Percentiles rank a stretch among this genome's conserved stretches.
These are phyloP conservation scores for Euwallacea fornicatus DNA, from an alignment of 1,140 invertebrate genomes.

Conservation along the genomic window DNA sequence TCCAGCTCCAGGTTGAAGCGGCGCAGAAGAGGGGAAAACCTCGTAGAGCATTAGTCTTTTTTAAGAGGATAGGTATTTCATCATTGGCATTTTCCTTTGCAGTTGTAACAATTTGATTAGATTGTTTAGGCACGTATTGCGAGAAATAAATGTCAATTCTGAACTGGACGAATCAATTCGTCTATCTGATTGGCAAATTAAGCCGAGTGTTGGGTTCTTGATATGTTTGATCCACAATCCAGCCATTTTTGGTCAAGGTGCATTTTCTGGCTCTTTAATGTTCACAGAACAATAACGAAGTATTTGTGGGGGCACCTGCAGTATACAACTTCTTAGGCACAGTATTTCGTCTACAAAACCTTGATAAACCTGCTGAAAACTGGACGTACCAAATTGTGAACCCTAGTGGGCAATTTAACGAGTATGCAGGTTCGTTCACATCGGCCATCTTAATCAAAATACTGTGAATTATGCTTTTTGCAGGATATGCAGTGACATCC, in stretches of 20 bases:
- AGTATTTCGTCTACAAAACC: constrained; percentile 39
- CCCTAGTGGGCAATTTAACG: constrained; percentile 28
- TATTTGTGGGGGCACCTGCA: constrained; percentile 55
- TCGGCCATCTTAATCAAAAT: neutral
- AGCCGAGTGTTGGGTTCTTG: too few relatives aligned
- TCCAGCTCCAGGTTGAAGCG: too few relatives aligned
- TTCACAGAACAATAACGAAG: constrained; percentile 38
- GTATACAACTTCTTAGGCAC: constrained; percentile 53
- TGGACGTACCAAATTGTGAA: constrained; percentile 12
- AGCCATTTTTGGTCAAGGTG: constrained; percentile 15
- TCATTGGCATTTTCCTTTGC: too few relatives aligned
- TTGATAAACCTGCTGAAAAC: constrained; percentile 2
- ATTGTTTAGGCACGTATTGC: too few relatives aligned
- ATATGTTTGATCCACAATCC: too few relatives aligned
- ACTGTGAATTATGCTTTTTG: constrained; percentile 27
- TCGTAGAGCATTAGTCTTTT: too few relatives aligned
- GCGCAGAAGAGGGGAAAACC: too few relatives aligned
- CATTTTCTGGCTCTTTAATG: neutral
- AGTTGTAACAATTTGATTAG: too few relatives aligned
- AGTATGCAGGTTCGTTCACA: constrained; percentile 14
- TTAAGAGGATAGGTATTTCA: too few relatives aligned
- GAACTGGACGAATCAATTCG: too few relatives aligned
- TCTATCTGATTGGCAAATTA: too few relatives aligned
- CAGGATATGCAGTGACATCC: constrained; percentile 60
- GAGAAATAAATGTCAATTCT: too few relatives aligned